phyloP scores from a whole-genome alignment of 2,797 vertebrate species.

The Melanotaenia nigrans region DNA sequence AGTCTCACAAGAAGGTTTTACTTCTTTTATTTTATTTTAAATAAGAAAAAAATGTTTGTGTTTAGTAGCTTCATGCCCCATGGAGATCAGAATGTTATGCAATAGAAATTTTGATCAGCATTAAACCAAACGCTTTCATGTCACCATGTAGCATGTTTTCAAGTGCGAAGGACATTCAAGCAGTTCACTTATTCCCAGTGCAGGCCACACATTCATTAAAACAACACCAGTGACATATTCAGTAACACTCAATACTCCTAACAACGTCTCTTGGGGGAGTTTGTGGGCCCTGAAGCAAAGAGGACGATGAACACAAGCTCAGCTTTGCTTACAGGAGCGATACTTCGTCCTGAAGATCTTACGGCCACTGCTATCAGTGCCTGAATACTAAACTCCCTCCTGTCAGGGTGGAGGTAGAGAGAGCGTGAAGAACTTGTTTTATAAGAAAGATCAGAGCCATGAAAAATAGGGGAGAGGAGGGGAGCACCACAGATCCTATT shows the following conservation, averaged over 20 bases:
- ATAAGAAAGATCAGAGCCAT: slow-evolving; percentile 21
- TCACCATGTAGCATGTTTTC: neutral
- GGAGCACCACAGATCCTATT: slow-evolving; percentile 20
- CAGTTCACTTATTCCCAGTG: neutral
- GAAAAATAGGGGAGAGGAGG: slow-evolving; percentile 2
- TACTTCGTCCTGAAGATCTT: slow-evolving; percentile 19
- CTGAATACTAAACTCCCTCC: slow-evolving; percentile 36
- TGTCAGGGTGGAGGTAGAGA: slow-evolving; percentile 9
- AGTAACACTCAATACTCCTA: slow-evolving; percentile 30
- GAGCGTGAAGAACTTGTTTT: slow-evolving; percentile 43
- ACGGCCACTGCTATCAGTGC: slow-evolving; percentile 4
- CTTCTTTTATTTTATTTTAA: no score
- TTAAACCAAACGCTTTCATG: neutral
- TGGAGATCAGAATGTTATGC: neutral
- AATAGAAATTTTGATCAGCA: neutral
- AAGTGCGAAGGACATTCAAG: slow-evolving; percentile 3
- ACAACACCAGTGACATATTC: slow-evolving; percentile 12
- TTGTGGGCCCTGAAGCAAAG: slow-evolving; percentile 23
- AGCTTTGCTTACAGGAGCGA: slow-evolving; percentile 21
- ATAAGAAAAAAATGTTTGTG: no score
- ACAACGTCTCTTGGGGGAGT: slow-evolving; percentile 42
- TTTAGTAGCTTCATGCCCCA: no score
- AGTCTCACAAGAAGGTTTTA: no score
- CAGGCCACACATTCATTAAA: slow-evolving; percentile 4
- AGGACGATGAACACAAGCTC: slow-evolving; percentile 14